Evolutionary conservation across 1,140 invertebrate genomes (phyloP).

Genomic region (Phymorhynchus buccinoides): DNA sequence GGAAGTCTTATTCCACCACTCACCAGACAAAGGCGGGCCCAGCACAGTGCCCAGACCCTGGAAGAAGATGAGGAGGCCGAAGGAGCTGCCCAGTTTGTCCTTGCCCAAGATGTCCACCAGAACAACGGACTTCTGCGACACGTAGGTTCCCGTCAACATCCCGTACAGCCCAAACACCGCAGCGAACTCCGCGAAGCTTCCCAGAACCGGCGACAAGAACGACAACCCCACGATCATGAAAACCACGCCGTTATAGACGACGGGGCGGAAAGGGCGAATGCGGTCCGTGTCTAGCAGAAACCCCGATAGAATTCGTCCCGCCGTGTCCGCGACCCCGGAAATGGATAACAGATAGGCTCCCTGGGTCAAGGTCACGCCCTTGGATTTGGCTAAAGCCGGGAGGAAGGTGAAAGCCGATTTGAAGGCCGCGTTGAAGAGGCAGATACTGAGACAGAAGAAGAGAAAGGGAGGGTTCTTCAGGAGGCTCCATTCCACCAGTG

Average conservation of each 20-base stretch:
- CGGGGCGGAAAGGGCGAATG: conserved; percentile 53
- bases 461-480: conserved; percentile 60
- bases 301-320: conserved; percentile 55
- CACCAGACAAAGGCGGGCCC: conserved; percentile 89
- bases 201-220: conserved; percentile 52
- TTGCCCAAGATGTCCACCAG: conserved; percentile 92
- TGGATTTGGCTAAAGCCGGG: conserved; percentile 57
- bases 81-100: conserved; percentile 92
- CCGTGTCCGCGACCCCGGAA: conserved; percentile 55
- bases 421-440: conserved; percentile 60
- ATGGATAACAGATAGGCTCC: conserved; percentile 57
- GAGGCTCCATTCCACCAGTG: conserved; percentile 55
- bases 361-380: conserved; percentile 51
- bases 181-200: conserved; percentile 48
- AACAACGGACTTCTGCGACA: conserved; percentile 93
- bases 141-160: conserved; percentile 71
- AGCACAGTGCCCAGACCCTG: conserved; percentile 91
- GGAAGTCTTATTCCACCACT: no score
- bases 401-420: conserved; percentile 63
- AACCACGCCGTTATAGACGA: conserved; percentile 60
- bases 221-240: conserved; percentile 51
- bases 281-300: conserved; percentile 53
- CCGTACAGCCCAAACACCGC: conserved; percentile 57
- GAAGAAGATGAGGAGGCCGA: conserved; percentile 92
- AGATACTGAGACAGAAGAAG: conserved; percentile 58